Conservation (phyloP, 2,888 invertebrate species). For the Mongoloraphidia duomilia region DNA sequence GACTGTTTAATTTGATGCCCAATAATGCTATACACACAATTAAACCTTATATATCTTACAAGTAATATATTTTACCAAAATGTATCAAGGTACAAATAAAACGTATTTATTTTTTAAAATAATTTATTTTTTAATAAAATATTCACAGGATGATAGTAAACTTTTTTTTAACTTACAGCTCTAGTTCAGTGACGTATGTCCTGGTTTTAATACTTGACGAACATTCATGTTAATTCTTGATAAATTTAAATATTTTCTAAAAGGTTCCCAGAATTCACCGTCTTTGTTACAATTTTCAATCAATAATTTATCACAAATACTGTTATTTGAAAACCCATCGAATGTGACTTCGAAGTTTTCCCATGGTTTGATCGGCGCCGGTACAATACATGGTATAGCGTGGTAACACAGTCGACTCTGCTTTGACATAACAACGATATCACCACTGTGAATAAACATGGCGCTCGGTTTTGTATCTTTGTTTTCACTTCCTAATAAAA, state of each 20-base stretch:
- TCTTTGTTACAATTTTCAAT: slow-evolving; percentile 22
- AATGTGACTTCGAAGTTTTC: slow-evolving; percentile 18
- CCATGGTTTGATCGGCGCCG: slow-evolving; percentile 36
- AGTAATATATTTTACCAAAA: too few species aligned
- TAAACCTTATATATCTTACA: too few species aligned
- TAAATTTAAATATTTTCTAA: slow-evolving; percentile 44
- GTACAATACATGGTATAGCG: slow-evolving; percentile 78
- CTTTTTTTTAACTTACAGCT: too few species aligned
- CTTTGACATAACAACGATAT: slow-evolving; percentile 81
- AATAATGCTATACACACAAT: too few species aligned
- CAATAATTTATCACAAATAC: slow-evolving; percentile 18
- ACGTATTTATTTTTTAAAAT: too few species aligned
- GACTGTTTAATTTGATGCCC: too few species aligned
- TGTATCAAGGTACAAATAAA: too few species aligned
- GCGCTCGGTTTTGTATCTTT: slow-evolving; percentile 52
- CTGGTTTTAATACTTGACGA: slow-evolving; percentile 66
- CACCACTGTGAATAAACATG: slow-evolving; percentile 73
- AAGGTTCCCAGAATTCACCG: slow-evolving; percentile 36
- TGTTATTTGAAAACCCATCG: slow-evolving; percentile 4
- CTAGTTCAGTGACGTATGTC: slow-evolving; percentile 26
- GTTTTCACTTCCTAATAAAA: slow-evolving; percentile 73
- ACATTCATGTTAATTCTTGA: slow-evolving; percentile 90
- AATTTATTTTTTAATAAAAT: too few species aligned
- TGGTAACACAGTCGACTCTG: slow-evolving; percentile 78
- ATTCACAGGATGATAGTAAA: too few species aligned